phyloP scores from a whole-genome alignment of 2,797 vertebrate genomes.

The Nannoperca obscura region DNA sequence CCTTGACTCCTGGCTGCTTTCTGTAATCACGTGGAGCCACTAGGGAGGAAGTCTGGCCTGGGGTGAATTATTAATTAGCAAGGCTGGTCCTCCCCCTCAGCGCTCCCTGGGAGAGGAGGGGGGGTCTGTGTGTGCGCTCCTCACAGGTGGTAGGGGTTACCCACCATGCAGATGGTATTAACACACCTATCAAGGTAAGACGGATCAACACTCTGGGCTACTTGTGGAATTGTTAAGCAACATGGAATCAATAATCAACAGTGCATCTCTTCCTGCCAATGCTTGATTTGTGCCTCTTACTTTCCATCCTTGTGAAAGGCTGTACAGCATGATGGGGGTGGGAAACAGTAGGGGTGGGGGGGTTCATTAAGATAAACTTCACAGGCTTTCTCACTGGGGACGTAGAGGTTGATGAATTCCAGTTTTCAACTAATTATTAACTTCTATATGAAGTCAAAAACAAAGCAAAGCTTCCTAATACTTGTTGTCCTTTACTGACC shows the following conservation, averaged over 20 bases:
- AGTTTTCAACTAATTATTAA: slow-evolving; percentile 83
- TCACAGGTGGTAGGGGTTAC: slow-evolving; percentile 70
- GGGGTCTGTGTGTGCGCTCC: slow-evolving; percentile 36
- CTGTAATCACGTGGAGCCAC: slow-evolving; percentile 84
- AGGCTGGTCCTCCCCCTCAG: slow-evolving; percentile 79
- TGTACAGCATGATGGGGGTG: slow-evolving; percentile 37
- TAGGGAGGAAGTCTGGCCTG: slow-evolving; percentile 81
- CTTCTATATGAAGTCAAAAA: slow-evolving; percentile 77
- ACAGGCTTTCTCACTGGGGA: slow-evolving; percentile 78
- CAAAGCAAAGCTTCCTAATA: slow-evolving; percentile 75
- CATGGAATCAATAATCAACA: slow-evolving; percentile 79
- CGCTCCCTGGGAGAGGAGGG: slow-evolving; percentile 66
- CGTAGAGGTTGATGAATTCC: slow-evolving; percentile 78
- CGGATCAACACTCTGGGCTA: slow-evolving; percentile 79
- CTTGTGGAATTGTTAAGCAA: slow-evolving; percentile 80
- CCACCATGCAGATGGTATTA: slow-evolving; percentile 79
- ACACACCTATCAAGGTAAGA: slow-evolving; percentile 85
- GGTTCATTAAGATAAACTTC: slow-evolving; percentile 82
- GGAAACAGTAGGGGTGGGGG: slow-evolving; percentile 6
- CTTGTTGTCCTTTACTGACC: slow-evolving; percentile 76
- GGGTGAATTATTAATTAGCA: slow-evolving; percentile 88
- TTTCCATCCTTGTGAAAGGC: slow-evolving; percentile 53
- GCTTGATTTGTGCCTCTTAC: slow-evolving; percentile 69
- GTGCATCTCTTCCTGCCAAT: slow-evolving; percentile 68
- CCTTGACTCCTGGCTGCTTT: slow-evolving; percentile 86